Base-by-base conservation (phyloP, 2,113 vertebrate genomes). In the Paraplagusia blochii region DNA sequence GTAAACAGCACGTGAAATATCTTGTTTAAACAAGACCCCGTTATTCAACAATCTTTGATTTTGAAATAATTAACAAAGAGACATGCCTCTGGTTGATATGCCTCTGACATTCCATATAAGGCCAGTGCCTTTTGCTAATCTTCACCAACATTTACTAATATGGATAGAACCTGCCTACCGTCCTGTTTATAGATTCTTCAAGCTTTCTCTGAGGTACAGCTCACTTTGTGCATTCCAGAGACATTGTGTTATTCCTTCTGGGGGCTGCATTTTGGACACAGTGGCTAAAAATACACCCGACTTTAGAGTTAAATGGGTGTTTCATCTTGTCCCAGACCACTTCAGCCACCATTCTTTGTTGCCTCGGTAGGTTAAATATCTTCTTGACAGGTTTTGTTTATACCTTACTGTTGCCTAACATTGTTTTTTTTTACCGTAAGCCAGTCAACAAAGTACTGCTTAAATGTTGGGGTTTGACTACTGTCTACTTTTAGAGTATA, bases 71-170 rank as follows among this genome's bases (percentile, higher is more conserved):
- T 54, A 34, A 36, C 43, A 4, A 11, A 1, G 46, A 44, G 29
- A 61, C n/a, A 8, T 35, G 29, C 42, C 34, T 45, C 34, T 60
- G 14, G 15, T 5, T 47, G 38, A 29, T 29, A 59, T 45, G 19
- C 35, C 42, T 43, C 13, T 16, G 62, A 19, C 53, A 69, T 8
- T 52, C 45, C 72, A 83, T 81, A 85, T 84, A 84, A 72, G 84
- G 85, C 40, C 61, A 63, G 47, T 11, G 11, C n/a, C 55, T 48
- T 49, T 34, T 16, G 51, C 74, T 19, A 49, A 63, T 55, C 72
- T 74, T 61, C 66, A 56, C 58, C 63, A 78, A 76, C 71, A 71
- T 11, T 57, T 53, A 74, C 68, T 75, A 83, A 88, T 82, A 90
- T 72, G 77, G 83, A 9, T 47, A 43, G 35, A 65, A 60, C 44